Evolutionary conservation across 2,888 invertebrate species (phyloP), one percentile per base, ranked within the genome.

Genomic region (Ophion costatus): DNA sequence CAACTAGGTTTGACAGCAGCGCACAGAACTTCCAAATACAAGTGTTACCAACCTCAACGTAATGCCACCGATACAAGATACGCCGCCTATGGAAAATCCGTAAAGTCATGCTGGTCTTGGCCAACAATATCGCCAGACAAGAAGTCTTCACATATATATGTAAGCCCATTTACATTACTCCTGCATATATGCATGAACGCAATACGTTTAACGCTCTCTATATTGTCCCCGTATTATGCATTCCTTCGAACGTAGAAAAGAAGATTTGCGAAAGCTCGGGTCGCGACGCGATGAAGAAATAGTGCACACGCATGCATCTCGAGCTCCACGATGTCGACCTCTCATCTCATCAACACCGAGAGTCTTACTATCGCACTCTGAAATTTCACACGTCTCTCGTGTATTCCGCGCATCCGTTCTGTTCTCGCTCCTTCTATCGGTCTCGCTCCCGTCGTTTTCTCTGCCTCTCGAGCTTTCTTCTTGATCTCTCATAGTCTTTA

Each of bases 221-320:
- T 33, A 67, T 61, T 66, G 29, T 51, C 20, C 17, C 66, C 9
- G n/a, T 42, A 59, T 74, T 70, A 42, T 78, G 56, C 70, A 59
- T 66, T 79, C 73, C 71, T 64, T 63, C 7, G 42, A 73, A 51
- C 79, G 24, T n/a, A 29, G 56, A 82, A 57, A 59, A 81, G 70
- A 74, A 74, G 76, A 83, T 77, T 57, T 70, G 75, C 66, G 57
- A 56, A 66, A 51, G 82, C 38, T 42, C 45, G 61, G 66, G 73
- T 33, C 57, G 33, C 59, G 69, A 70, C 3, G 76, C 64, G 67
- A 42, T 69, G 76, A 78, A 90, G 91, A 91, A 92, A 90, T 90
- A 92, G 91, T 90, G 88, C 87, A 87, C 89, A 89, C 82, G 38
- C 38, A 89, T 89, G 89, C 89, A 88, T 88, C 89, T 91, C 91